Conservation (phyloP, 2,888 invertebrate genomes). For the Macrostomum cliftonense region DNA sequence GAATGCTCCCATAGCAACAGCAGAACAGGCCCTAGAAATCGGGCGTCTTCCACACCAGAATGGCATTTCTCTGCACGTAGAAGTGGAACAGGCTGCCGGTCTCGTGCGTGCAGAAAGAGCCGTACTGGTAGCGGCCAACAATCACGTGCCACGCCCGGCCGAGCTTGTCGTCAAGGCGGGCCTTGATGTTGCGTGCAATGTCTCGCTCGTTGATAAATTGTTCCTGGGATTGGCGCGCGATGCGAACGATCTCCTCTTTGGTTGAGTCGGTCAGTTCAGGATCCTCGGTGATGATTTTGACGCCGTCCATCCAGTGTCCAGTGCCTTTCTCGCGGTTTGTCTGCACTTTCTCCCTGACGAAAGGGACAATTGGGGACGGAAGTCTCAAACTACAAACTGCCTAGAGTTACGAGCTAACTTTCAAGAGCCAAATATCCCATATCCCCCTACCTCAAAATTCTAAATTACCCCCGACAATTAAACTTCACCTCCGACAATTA, state of each 20-base stretch:
- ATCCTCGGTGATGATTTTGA: neutral
- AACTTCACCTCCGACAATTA: too few relatives aligned
- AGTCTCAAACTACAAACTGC: too few relatives aligned
- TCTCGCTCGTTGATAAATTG: neutral
- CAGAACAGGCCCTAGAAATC: too few relatives aligned
- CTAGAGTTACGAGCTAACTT: too few relatives aligned
- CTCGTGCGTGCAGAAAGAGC: conserved; percentile 7
- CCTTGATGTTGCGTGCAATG: neutral
- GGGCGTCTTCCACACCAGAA: conserved; percentile 9
- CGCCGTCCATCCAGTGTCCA: neutral
- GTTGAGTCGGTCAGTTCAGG: neutral
- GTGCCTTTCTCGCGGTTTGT: neutral
- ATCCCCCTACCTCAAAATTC: too few relatives aligned
- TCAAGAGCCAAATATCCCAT: too few relatives aligned
- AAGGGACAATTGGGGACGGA: too few relatives aligned
- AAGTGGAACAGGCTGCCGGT: conserved; percentile 7
- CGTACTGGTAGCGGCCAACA: conserved; percentile 5
- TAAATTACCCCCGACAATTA: too few relatives aligned
- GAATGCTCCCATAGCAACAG: too few relatives aligned
- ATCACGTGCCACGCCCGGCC: conserved; percentile 5
- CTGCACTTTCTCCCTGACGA: neutral
- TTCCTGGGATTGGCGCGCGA: neutral
- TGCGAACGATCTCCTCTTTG: neutral
- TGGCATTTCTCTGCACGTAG: conserved; percentile 6
- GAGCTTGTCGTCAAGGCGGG: neutral